These are phyloP conservation scores for Onychostoma macrolepis DNA, from an alignment of 2,113 vertebrate genomes.

Conservation along the genomic window DNA sequence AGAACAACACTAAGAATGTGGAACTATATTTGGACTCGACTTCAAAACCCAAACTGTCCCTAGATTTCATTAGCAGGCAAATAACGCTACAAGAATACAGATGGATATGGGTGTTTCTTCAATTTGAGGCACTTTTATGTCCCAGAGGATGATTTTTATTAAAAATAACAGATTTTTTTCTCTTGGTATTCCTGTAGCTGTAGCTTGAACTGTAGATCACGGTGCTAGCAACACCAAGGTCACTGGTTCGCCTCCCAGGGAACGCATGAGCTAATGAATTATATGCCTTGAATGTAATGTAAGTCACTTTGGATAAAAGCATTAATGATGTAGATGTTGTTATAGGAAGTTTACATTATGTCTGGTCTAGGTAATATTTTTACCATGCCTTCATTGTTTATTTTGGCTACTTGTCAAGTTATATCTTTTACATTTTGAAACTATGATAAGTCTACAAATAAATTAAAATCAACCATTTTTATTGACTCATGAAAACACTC, in stretches of 20 bases:
- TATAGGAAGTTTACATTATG: background rate
- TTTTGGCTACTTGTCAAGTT: background rate
- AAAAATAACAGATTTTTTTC: too few relatives aligned
- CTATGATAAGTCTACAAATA: background rate
- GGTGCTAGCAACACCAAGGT: background rate
- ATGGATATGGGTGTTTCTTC: background rate
- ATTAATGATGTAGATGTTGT: background rate
- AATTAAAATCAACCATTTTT: too few relatives aligned
- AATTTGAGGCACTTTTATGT: background rate
- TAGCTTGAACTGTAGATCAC: background rate
- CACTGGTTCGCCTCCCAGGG: background rate
- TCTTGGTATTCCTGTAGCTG: background rate
- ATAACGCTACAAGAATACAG: background rate
- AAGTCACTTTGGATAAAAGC: background rate
- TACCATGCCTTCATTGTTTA: background rate
- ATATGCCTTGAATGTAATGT: background rate
- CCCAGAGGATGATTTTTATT: background rate
- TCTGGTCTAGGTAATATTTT: background rate
- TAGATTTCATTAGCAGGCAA: slow-evolving; percentile 27
- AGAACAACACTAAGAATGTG: background rate
- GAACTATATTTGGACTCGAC: slow-evolving; percentile 1
- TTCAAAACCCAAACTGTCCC: slow-evolving; percentile 14
- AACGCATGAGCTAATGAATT: background rate
- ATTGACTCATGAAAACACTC: too few relatives aligned
- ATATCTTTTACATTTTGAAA: too few relatives aligned